Evolutionary conservation across 2,113 vertebrate genomes (phyloP), one percentile per base, ranked within the genome.

Genomic region (Callipepla squamata): DNA sequence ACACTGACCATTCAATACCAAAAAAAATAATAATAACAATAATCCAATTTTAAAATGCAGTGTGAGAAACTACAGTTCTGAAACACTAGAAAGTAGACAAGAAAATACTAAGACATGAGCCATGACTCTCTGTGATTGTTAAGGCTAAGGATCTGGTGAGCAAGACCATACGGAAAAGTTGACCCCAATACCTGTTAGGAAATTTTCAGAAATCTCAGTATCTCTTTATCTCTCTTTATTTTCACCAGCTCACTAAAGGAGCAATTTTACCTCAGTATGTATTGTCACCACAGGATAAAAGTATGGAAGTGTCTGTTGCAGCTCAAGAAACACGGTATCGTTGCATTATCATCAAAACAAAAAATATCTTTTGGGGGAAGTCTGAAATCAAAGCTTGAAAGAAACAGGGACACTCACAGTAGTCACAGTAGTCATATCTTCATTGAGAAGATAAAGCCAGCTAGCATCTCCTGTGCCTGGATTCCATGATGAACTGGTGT

Each of bases 401-500:
- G 57, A 83, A 84, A 53, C 0, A 30, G 5, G 4, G 7, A 17
- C 8, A 26, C 13, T 7, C 59, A 22, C 32, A 18, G 6, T 12
- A 9, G n/a, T n/a, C n/a, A n/a, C n/a, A n/a, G n/a, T n/a, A n/a
- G 7, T 4, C 0, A 1, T 9, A 13, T 30, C 57, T 57, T 53
- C 20, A 13, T 4, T 11, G 23, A 58, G 36, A 65, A 69, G 10
- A 15, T 53, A 8, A 13, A 44, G 40, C 38, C 42, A 40, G 2
- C 2, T 4, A 38, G 3, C 7, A 30, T 14, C 26, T 53, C n/a
- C 38, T 72, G n/a, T 3, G 1, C 2, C 11, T 30, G 6, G 6
- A 7, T 51, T 38, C 55, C 26, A 15, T 8, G 51, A 50, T 21
- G 7, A 18, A 2, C 44, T 10, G 3, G 0, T 34, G 25, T 34